Evolutionary conservation across 2,113 vertebrate species (phyloP).

Genomic region (Donacobius atricapilla): DNA sequence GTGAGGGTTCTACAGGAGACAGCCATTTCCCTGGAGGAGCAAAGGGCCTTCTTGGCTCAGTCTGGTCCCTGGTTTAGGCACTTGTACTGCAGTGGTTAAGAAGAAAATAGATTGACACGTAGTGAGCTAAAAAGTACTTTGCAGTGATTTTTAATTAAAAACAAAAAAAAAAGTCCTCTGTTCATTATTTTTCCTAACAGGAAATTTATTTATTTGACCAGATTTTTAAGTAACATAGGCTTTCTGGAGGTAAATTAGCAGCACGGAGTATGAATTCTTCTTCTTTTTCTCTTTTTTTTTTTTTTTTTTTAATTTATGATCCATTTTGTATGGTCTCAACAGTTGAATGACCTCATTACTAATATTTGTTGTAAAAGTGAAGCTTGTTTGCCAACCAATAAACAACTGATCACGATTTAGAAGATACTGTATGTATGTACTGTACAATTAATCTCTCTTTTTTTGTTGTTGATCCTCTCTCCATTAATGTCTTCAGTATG

Average conservation of each 20-base stretch:
- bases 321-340: constrained; percentile 87
- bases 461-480: constrained; percentile 40
- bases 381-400: constrained; percentile 97
- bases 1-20: constrained; percentile 70
- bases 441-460: constrained; percentile 63
- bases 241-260: constrained; percentile 81
- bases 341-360: constrained; percentile 92
- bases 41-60: constrained; percentile 38
- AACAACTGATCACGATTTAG: constrained; percentile 90
- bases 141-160: constrained; percentile 68
- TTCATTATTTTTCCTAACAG: constrained; percentile 73
- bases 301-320: constrained; percentile 89
- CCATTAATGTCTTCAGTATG: constrained; percentile 21
- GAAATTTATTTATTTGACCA: constrained; percentile 85
- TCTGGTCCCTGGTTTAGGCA: constrained; percentile 69
- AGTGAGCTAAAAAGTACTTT: constrained; percentile 69
- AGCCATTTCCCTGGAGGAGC: constrained; percentile 58
- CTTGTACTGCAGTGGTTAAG: constrained; percentile 75
- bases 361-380: constrained; percentile 98
- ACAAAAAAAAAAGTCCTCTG: constrained; percentile 60
- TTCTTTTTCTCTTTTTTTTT: constrained; percentile 72
- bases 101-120: constrained; percentile 7
- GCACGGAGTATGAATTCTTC: constrained; percentile 79
- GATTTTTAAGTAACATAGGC: constrained; percentile 77
- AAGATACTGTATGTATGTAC: constrained; percentile 76